Evolutionary conservation across 2,888 invertebrate species (phyloP).

Genomic region (Aelia acuminata): DNA sequence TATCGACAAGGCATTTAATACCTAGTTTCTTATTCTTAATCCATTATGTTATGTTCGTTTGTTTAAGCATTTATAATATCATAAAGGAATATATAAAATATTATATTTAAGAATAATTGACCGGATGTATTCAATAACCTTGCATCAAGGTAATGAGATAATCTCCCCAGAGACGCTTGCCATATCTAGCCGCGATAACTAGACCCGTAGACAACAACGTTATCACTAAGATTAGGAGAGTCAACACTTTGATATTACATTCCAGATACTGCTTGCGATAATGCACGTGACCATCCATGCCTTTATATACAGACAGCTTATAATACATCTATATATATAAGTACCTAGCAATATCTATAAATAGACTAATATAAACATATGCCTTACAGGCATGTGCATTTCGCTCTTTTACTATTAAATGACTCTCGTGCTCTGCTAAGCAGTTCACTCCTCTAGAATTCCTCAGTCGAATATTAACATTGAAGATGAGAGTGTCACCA

Average conservation of each 20-base stretch:
- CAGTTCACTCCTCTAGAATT: too few species aligned
- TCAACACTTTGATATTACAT: background rate
- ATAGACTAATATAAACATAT: too few species aligned
- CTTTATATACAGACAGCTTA: background rate
- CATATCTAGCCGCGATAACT: conserved; percentile 1
- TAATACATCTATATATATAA: background rate
- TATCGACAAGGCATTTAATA: too few species aligned
- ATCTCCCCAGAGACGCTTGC: background rate
- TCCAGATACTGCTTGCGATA: background rate
- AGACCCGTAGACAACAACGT: conserved; percentile 3
- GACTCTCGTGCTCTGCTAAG: too few species aligned
- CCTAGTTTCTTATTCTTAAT: too few species aligned
- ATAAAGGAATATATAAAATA: too few species aligned
- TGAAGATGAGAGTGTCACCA: too few species aligned
- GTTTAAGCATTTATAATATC: too few species aligned
- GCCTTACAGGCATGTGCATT: too few species aligned
- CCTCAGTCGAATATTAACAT: too few species aligned
- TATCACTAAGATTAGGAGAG: conserved; percentile 23
- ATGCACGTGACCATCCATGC: background rate
- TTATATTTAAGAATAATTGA: background rate
- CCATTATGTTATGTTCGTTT: too few species aligned
- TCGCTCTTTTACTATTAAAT: too few species aligned
- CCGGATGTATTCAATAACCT: background rate
- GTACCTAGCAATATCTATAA: background rate
- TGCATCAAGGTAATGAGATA: conserved; percentile 12